These are phyloP conservation scores for Conus betulinus DNA, from an alignment of 1,140 invertebrate genomes.

Conservation along the genomic window DNA sequence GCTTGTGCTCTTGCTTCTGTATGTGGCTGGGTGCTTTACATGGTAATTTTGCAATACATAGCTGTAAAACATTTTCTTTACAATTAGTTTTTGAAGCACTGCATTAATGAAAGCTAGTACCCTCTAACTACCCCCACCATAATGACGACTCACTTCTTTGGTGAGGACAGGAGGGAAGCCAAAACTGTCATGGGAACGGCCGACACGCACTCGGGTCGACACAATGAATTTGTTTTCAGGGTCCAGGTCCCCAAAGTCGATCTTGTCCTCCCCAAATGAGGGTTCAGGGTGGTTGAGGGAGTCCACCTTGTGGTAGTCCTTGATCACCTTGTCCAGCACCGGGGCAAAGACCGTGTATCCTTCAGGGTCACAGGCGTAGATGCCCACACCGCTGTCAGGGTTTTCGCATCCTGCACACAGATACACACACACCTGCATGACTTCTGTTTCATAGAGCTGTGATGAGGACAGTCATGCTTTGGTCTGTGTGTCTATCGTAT, in stretches of 20 bases:
- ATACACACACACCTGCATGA: background rate
- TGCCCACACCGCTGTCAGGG: constrained; percentile 62
- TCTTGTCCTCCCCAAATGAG: constrained; percentile 78
- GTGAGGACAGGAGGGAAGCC: constrained; percentile 83
- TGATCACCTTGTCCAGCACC: constrained; percentile 67
- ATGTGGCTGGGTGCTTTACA: too few relatives aligned
- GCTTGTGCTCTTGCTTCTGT: too few relatives aligned
- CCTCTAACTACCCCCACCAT: too few relatives aligned
- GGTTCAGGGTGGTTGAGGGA: constrained; percentile 83
- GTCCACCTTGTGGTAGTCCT: constrained; percentile 67
- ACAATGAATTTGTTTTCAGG: constrained; percentile 79
- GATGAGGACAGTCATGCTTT: too few relatives aligned
- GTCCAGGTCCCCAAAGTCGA: constrained; percentile 67
- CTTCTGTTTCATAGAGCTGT: too few relatives aligned
- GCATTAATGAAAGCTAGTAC: too few relatives aligned
- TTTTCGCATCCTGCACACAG: constrained; percentile 1
- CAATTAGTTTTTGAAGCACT: too few relatives aligned
- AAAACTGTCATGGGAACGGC: constrained; percentile 63
- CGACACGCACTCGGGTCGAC: constrained; percentile 67
- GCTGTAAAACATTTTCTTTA: too few relatives aligned
- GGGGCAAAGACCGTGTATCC: constrained; percentile 68
- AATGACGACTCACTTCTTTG: constrained; percentile 76
- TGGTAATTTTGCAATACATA: too few relatives aligned
- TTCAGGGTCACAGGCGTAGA: constrained; percentile 68
- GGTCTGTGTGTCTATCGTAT: too few relatives aligned